Evolutionary conservation across 2,113 vertebrate species (phyloP).

Genomic region (Glareola pratincola): DNA sequence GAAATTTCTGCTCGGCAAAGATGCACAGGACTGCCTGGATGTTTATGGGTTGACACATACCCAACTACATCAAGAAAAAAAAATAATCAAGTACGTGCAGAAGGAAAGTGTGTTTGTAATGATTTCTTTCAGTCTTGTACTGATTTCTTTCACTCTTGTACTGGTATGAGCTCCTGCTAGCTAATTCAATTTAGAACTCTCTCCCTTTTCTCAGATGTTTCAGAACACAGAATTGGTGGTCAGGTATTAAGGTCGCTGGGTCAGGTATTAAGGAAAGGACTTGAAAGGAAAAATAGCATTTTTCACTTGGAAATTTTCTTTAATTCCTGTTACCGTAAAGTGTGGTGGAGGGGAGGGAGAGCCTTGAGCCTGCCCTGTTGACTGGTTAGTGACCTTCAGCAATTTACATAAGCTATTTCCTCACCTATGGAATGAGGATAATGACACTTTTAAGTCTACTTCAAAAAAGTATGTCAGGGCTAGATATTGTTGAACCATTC

Average conservation of each 20-base stretch:
- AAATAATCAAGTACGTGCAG: background rate
- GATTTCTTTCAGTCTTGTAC: background rate
- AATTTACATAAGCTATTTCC: conserved; percentile 46
- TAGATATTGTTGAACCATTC: background rate
- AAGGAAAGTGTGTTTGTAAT: background rate
- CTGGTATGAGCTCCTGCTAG: background rate
- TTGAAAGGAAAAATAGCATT: background rate
- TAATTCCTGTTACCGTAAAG: background rate
- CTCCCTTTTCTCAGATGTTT: background rate
- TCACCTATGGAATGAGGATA: conserved; percentile 34
- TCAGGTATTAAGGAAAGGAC: background rate
- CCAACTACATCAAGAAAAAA: background rate
- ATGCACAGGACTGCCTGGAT: background rate
- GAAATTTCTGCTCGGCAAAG: background rate
- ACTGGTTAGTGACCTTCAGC: conserved; percentile 24
- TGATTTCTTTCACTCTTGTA: background rate
- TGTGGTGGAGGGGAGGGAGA: background rate
- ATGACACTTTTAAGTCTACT: conserved; percentile 8
- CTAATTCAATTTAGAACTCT: background rate
- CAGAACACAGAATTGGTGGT: background rate
- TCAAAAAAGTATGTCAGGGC: background rate
- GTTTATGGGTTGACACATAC: background rate
- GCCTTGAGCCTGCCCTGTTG: background rate
- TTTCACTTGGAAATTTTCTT: background rate
- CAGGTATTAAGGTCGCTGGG: background rate